These are phyloP conservation scores for Phataginus tricuspis DNA, from an alignment of 2,797 vertebrate genomes.

Conservation along the genomic window DNA sequence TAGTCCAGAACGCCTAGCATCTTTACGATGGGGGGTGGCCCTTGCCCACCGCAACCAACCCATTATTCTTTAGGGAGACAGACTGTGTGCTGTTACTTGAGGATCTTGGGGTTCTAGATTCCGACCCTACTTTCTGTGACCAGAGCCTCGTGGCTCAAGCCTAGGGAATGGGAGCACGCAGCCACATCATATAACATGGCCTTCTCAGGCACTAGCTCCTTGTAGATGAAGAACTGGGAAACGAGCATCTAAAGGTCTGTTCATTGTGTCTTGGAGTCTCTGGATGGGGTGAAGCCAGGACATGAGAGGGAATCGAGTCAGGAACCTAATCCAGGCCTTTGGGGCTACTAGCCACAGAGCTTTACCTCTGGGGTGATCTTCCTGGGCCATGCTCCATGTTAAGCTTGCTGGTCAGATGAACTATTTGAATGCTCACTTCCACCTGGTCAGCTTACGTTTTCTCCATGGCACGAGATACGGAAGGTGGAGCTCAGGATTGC, in stretches of 20 bases:
- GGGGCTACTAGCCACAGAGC: neutral
- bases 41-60: neutral
- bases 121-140: neutral
- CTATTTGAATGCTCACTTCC: slow-evolving; percentile 33
- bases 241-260: neutral
- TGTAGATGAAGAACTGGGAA: neutral
- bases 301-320: neutral
- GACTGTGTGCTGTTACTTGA: neutral
- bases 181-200: neutral
- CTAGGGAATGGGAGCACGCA: neutral
- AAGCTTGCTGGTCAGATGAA: neutral
- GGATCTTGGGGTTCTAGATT: neutral
- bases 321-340: neutral
- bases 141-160: neutral
- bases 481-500: neutral
- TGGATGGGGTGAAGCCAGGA: neutral
- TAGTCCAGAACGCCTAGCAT: slow-evolving; percentile 39
- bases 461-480: neutral
- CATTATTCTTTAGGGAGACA: neutral
- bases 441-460: neutral
- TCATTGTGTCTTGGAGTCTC: neutral
- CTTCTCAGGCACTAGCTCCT: neutral
- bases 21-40: neutral
- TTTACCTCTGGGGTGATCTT: neutral
- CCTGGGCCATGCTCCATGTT: neutral